A percentile compares a stretch with the other conserved stretches of the same genome.
phyloP scores from a whole-genome alignment of 2,113 vertebrate genomes.

The Sinosuthora webbiana region DNA sequence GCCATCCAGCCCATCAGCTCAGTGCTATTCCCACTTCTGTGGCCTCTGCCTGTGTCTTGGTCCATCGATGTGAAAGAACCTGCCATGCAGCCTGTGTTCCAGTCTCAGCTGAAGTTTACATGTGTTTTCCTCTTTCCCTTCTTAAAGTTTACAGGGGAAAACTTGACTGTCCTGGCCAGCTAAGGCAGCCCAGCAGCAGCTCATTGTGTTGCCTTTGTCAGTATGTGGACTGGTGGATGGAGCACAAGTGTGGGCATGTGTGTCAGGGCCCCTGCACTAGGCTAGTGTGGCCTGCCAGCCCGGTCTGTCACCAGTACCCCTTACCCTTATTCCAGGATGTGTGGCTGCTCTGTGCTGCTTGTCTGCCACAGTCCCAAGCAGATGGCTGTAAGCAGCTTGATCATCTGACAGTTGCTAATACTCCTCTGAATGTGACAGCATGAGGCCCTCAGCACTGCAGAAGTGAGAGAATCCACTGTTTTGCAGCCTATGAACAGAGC shows the following conservation, averaged over 20 bases:
- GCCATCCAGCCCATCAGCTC: not conserved
- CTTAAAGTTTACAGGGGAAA: not conserved
- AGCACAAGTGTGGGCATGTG: not conserved
- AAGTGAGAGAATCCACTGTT: not conserved
- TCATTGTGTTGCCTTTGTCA: not conserved
- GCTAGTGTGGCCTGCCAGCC: not conserved
- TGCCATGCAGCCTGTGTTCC: not conserved
- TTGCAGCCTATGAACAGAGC: not conserved
- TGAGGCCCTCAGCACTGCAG: not conserved
- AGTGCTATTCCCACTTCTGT: not conserved
- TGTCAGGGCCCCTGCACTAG: not conserved
- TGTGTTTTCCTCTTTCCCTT: not conserved
- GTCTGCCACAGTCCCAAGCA: not conserved
- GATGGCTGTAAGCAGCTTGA: not conserved
- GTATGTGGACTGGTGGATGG: not conserved
- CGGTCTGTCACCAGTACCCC: not conserved
- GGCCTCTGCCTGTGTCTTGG: not conserved
- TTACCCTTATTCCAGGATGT: not conserved
- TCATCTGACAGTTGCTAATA: not conserved
- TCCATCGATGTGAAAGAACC: not conserved
- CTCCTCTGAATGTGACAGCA: rapidly evolving
- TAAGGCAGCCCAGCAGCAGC: not conserved
- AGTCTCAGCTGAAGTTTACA: not conserved
- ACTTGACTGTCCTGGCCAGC: not conserved
- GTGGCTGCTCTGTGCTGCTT: not conserved